Conservation (phyloP, 2,888 invertebrate species). For the Hypercompe scribonia region DNA sequence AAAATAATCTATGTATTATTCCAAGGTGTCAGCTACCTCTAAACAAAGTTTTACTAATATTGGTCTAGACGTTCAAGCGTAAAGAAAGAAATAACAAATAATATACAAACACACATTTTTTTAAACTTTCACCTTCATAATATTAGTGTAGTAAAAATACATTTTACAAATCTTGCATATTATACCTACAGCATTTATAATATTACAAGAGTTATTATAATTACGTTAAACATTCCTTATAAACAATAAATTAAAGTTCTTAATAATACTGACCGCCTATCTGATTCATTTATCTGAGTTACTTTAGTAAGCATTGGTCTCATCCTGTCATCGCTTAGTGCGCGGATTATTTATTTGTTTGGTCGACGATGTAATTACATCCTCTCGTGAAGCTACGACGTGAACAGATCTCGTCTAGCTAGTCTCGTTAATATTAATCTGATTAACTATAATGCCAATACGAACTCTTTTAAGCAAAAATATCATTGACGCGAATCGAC, state of each 20-base stretch:
- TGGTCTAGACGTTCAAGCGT: too few relatives aligned
- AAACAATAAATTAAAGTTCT: constrained; percentile 40
- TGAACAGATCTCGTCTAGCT: constrained; percentile 66
- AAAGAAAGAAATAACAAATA: too few relatives aligned
- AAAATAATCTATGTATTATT: too few relatives aligned
- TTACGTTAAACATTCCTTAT: constrained; percentile 39
- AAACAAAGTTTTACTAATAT: too few relatives aligned
- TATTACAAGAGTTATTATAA: constrained; percentile 31
- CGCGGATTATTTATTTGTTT: constrained; percentile 77
- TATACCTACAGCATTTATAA: constrained; percentile 17
- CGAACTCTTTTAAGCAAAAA: constrained; percentile 48
- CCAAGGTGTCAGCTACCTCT: too few relatives aligned
- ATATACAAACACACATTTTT: too few relatives aligned
- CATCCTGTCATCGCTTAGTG: constrained; percentile 70
- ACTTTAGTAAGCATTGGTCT: constrained; percentile 39
- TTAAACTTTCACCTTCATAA: too few relatives aligned
- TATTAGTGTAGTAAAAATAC: too few relatives aligned
- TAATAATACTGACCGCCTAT: constrained; percentile 31
- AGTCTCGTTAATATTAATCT: constrained; percentile 76
- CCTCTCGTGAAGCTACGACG: constrained; percentile 61
- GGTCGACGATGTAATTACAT: constrained; percentile 76
- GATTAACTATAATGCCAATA: constrained; percentile 75
- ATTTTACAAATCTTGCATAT: neutral
- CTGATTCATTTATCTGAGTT: constrained; percentile 40
- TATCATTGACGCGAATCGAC: constrained; percentile 25